Evolutionary conservation across 2,113 vertebrate genomes (phyloP), one percentile per base, ranked within the genome.

Genomic region (Balaeniceps rex): DNA sequence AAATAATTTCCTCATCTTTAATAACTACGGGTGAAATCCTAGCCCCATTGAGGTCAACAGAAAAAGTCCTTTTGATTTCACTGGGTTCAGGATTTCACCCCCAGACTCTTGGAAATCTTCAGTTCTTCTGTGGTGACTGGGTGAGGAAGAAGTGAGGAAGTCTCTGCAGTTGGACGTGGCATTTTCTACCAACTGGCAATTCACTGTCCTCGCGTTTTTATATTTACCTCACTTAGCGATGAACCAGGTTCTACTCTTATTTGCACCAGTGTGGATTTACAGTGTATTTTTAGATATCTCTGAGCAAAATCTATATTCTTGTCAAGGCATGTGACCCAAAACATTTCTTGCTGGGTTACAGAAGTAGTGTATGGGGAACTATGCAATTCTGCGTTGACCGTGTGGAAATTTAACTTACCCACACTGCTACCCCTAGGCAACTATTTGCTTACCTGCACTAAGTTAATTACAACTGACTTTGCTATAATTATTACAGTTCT

Each of bases 1-100:
- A 92, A 92, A 95, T 94, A 85, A 96, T 96, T 94, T 95, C 95
- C 93, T 61, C 68, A 60, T 88, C 84, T 94, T 82, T 84, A 94
- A 92, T 71, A 95, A 89, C 26, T 44, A 9, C 0, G 14, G n/a
- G 78, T 95, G 78, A 96, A 97, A 90, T 81, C 93, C 87, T 74
- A 52, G 31, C 47, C 51, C 46, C 34, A 24, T 1, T 75, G 89
- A 96, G 75, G 84, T 96, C 82, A 80, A 91, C 28, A 85, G 70
- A 87, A 95, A 87, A 97, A 85, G 84, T 88, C 68, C 51, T 94
- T 36, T 87, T 83, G 70, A 85, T 90, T 78, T 83, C 55, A 83
- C 21, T 65, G 36, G 11, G 19, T 71, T 61, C 63, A 90, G 78
- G 71, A 86, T 88, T 97, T 93, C 76, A 95, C 42, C 29, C 17